These are phyloP conservation scores for Panurus biarmicus DNA, from an alignment of 2,113 vertebrate species.

Conservation along the genomic window DNA sequence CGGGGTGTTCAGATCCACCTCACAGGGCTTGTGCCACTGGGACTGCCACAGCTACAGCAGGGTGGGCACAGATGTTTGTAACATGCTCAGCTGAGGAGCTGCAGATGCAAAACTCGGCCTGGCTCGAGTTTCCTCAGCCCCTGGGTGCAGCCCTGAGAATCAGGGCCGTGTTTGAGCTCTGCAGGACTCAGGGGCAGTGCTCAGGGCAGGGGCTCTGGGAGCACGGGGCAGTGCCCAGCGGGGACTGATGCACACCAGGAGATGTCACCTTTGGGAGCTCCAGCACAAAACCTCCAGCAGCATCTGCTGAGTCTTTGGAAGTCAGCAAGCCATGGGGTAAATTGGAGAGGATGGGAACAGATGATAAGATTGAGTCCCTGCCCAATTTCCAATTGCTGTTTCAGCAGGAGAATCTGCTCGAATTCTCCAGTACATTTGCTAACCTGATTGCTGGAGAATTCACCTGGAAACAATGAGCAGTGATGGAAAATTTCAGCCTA, in stretches of 20 bases:
- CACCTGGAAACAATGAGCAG: conserved; percentile 50
- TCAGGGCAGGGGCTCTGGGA: background rate
- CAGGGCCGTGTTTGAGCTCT: background rate
- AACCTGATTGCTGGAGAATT: conserved; percentile 37
- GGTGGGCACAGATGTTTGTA: background rate
- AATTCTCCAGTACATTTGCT: conserved; percentile 40
- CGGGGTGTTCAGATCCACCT: background rate
- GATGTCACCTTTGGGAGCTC: background rate
- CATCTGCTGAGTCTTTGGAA: background rate
- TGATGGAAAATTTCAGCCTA: conserved; percentile 56
- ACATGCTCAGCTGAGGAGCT: background rate
- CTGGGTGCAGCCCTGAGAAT: no score
- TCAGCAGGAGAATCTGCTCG: conserved; percentile 6
- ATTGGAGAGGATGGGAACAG: background rate
- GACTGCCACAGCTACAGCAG: background rate
- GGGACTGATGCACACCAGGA: background rate
- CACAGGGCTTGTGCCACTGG: no score
- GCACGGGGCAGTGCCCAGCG: background rate
- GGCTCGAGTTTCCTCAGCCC: background rate
- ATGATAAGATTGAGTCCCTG: background rate
- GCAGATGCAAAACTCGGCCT: background rate
- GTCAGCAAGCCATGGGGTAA: background rate
- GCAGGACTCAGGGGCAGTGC: background rate
- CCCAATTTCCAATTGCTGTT: background rate
- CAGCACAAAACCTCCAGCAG: background rate